Evolutionary conservation across 2,113 vertebrate species (phyloP), one percentile per base, ranked within the genome.

Genomic region (Corythornis madagascariensis): DNA sequence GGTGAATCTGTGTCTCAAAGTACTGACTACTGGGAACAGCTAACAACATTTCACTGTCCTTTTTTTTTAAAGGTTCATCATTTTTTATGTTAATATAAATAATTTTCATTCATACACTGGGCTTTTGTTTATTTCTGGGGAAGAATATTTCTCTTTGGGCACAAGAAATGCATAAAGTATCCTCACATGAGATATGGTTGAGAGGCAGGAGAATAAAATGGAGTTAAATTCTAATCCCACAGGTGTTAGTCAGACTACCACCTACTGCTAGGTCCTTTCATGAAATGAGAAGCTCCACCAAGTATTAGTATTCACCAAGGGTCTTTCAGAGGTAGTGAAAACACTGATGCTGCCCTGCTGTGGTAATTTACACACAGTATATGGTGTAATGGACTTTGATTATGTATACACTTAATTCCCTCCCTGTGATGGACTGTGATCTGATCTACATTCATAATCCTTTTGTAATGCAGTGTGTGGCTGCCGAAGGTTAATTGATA

Each of bases 371-470:
- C 82, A 87, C 84, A 40, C 40, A 74, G 56, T 64, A 45, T 94
- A 93, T 52, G 59, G 55, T 72, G 53, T 91, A 94, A 94, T 83
- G 61, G 78, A 66, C 81, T 96, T 93, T 95, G 86, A 92, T 93
- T 95, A 95, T 89, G 90, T 85, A 93, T 89, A 83, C 57, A 86
- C 38, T 79, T 95, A 95, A 95, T 93, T 95, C 86, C 69, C 20
- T 89, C 28, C 65, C 42, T 52, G 61, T 96, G 94, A 91, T 93
- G 87, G 89, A 95, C 93, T 86, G 82, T 74, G 89, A 93, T 97
- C 90, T 93, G 72, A 95, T 95, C 83, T 90, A 92, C 92, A 92
- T 89, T 95, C 87, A 75, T 93, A 95, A 96, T 95, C 91, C 91
- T 92, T 93, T 83, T 59, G 77, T 94, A 96, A 93, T 88, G 72